phyloP scores from a whole-genome alignment of 2,113 vertebrate species.

The Halichoeres trimaculatus region DNA sequence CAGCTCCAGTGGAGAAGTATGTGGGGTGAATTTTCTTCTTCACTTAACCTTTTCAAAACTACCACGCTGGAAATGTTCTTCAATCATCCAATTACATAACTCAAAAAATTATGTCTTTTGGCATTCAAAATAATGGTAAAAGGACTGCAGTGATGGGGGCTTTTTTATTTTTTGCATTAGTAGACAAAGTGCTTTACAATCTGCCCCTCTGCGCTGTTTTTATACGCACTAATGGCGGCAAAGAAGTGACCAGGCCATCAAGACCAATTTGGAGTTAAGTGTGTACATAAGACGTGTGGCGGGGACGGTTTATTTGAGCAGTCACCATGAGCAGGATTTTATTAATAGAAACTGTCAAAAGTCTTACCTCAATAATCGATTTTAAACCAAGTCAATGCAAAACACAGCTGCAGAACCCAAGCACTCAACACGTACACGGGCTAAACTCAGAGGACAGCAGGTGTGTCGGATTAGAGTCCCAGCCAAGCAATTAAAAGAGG shows the following conservation, averaged over 20 bases:
- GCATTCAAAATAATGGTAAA: background rate
- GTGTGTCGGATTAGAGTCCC: constrained; percentile 39
- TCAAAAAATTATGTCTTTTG: background rate
- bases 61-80: background rate
- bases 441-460: constrained; percentile 13
- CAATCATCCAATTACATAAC: background rate
- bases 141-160: background rate
- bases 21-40: background rate
- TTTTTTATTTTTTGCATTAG: background rate
- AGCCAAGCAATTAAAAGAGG: constrained; percentile 54
- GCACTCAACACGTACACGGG: constrained; percentile 37
- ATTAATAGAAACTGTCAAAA: background rate
- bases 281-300: background rate
- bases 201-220: background rate
- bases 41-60: background rate
- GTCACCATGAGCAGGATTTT: background rate
- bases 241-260: background rate
- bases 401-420: constrained; percentile 3
- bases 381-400: background rate
- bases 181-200: background rate
- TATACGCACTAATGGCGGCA: background rate
- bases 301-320: background rate
- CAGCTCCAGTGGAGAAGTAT: background rate
- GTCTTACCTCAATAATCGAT: constrained; percentile 16
- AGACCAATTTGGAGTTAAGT: background rate